These are phyloP conservation scores for Gymnothorax javanicus DNA, from an alignment of 2,797 vertebrate species.

Conservation along the genomic window DNA sequence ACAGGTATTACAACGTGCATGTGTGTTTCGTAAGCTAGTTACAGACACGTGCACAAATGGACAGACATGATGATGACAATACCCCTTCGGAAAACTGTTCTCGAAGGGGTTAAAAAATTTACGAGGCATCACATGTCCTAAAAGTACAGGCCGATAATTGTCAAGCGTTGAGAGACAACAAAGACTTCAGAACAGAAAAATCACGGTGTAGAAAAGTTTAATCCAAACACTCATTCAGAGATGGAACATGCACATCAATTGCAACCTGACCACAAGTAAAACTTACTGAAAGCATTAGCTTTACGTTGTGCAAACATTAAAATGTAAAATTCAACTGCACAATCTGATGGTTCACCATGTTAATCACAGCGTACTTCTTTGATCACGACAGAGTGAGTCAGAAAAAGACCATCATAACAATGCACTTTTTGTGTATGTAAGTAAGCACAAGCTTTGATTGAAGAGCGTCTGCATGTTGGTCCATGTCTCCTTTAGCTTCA, in stretches of 20 bases:
- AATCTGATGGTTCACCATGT: not conserved
- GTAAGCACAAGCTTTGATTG: conserved; percentile 87
- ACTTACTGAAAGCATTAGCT: not conserved
- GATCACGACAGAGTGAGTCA: not conserved
- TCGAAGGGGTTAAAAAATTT: no score
- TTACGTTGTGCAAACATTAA: not conserved
- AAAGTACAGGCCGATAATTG: not conserved
- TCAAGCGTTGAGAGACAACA: not conserved
- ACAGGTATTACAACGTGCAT: no score
- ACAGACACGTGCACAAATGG: no score
- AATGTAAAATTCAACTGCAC: not conserved
- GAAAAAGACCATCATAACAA: conserved; percentile 72
- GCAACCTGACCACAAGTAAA: not conserved
- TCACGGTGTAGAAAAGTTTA: conserved; percentile 23
- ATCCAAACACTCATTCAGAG: not conserved
- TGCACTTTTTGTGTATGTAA: conserved; percentile 90
- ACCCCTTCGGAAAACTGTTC: no score
- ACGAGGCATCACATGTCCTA: no score
- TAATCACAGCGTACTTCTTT: not conserved
- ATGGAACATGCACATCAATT: not conserved
- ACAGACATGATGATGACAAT: no score
- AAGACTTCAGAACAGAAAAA: conserved; percentile 20
- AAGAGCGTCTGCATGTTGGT: conserved; percentile 78
- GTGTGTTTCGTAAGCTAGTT: no score
- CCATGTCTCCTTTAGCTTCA: conserved; percentile 81